Percentiles rank a stretch among this genome's conserved stretches.
These are phyloP conservation scores for Cryptomyrus ogoouensis DNA, from an alignment of 2,113 vertebrate species.

Conservation along the genomic window DNA sequence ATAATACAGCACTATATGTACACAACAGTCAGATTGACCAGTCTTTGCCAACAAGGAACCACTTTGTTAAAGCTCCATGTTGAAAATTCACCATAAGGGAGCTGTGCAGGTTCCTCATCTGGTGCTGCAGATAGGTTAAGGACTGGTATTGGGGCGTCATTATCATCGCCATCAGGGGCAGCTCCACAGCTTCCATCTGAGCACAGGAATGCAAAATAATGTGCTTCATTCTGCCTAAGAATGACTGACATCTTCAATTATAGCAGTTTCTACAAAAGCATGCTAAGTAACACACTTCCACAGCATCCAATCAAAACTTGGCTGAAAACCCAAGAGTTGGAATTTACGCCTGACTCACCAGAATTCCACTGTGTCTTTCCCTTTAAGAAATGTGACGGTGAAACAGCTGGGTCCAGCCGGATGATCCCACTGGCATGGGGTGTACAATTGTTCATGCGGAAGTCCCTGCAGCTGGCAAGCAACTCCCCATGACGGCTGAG, in stretches of 20 bases:
- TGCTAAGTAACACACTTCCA: background rate
- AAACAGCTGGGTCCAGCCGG: slow-evolving; percentile 53
- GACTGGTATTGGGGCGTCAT: rapidly evolving
- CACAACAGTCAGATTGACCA: background rate
- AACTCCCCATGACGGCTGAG: slow-evolving; percentile 72
- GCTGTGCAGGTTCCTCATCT: background rate
- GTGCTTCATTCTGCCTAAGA: background rate
- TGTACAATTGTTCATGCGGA: slow-evolving; percentile 71
- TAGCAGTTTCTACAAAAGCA: background rate
- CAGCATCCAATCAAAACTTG: background rate
- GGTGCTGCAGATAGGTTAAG: slow-evolving; percentile 31
- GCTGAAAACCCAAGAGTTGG: background rate
- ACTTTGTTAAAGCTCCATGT: background rate
- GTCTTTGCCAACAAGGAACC: background rate
- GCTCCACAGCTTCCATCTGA: rapidly evolving
- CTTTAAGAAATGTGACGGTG: slow-evolving; percentile 27
- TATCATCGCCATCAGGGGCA: background rate
- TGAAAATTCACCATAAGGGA: background rate
- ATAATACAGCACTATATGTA: background rate
- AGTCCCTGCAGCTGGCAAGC: slow-evolving; percentile 79
- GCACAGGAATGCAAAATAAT: background rate
- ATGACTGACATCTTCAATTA: background rate
- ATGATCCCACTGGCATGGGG: slow-evolving; percentile 61
- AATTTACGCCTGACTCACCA: background rate
- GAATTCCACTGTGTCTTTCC: background rate